Evolutionary conservation across 2,888 invertebrate species (phyloP).

Genomic region (Hypercompe scribonia): DNA sequence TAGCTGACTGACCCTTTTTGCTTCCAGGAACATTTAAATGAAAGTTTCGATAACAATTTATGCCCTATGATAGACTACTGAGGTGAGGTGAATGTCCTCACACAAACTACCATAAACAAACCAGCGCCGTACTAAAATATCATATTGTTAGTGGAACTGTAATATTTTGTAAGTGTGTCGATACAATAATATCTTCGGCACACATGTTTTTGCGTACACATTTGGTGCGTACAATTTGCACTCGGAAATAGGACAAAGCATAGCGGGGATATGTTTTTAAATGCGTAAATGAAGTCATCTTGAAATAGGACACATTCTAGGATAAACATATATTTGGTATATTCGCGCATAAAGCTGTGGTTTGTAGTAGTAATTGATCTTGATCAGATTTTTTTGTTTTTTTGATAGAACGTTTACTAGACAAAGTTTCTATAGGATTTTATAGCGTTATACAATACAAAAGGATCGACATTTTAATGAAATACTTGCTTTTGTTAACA

Average conservation of each 20-base stretch:
- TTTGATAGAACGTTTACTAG: neutral
- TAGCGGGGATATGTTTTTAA: conserved; percentile 30
- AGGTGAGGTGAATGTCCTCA: conserved; percentile 16
- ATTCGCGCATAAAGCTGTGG: conserved; percentile 14
- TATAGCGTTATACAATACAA: too few species aligned
- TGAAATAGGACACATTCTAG: conserved; percentile 35
- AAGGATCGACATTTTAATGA: too few species aligned
- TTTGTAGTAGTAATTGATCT: neutral
- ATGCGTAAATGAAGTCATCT: conserved; percentile 37
- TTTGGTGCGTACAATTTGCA: conserved; percentile 30
- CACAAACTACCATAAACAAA: conserved; percentile 10
- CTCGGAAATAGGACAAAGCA: conserved; percentile 40
- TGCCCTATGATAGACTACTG: neutral
- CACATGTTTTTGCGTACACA: conserved; percentile 23
- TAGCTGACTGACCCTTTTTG: neutral
- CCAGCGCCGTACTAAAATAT: conserved; percentile 10
- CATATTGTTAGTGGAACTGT: conserved; percentile 11
- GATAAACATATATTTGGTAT: conserved; percentile 38
- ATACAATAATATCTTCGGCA: conserved; percentile 14
- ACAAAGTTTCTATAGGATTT: neutral
- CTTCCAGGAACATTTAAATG: neutral
- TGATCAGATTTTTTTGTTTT: neutral
- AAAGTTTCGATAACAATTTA: neutral
- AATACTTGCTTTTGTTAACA: too few species aligned
- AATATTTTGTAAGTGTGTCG: conserved; percentile 24